Percentiles rank a stretch among this genome's conserved stretches.
Conservation (phyloP, 2,888 invertebrate genomes). For the Hemaris fuciformis region DNA sequence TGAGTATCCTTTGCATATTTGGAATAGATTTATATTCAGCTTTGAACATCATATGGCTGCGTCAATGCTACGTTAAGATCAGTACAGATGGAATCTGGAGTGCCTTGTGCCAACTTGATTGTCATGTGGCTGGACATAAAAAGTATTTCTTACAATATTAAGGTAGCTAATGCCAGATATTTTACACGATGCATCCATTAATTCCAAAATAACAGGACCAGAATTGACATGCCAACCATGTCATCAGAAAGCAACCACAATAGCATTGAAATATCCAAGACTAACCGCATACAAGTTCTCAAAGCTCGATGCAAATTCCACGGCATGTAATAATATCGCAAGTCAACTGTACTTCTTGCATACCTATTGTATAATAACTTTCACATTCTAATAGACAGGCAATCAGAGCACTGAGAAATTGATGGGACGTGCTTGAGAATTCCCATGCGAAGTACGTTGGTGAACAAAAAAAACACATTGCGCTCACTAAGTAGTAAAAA, state of each 20-base stretch:
- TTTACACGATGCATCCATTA: no score
- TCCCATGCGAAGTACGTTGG: not conserved
- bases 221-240: not conserved
- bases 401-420: slow-evolving; percentile 7
- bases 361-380: slow-evolving; percentile 9
- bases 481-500: slow-evolving; percentile 1
- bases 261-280: not conserved
- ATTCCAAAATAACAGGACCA: not conserved
- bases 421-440: slow-evolving; percentile 4
- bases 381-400: slow-evolving; percentile 7
- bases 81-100: no score
- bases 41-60: no score
- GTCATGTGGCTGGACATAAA: not conserved
- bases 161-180: no score
- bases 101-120: no score
- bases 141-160: not conserved
- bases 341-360: not conserved
- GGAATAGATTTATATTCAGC: no score
- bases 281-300: not conserved
- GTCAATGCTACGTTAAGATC: no score
- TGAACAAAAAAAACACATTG: not conserved
- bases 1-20: no score
- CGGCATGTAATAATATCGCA: not conserved
- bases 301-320: slow-evolving; percentile 2
- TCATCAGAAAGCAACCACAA: not conserved